Base-by-base conservation (phyloP, 2,113 vertebrate genomes). In the Mobula hypostoma region DNA sequence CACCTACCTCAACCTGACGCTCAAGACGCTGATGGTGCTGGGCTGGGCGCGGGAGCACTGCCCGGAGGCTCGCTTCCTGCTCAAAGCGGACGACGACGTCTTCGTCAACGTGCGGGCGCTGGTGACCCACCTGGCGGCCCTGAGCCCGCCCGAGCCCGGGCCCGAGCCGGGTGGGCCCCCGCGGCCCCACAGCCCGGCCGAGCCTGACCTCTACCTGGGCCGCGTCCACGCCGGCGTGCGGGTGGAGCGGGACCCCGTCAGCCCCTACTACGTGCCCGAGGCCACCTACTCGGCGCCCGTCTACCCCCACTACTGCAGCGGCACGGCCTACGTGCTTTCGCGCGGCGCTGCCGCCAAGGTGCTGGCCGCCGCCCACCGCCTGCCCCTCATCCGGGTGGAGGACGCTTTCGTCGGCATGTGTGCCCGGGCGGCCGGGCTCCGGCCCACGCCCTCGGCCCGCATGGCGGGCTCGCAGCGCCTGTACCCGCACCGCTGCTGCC, bases 11-110 rank as follows among this genome's bases (percentile, higher is more conserved):
- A 99, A 99, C 95, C 97, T 99, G 77, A 98, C 98, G 0, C 96
- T 98, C 91, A 99, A 99, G 95, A 98, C 98, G 2, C 95, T 98
- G 94, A 97, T 96, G 21, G 96, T 98, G 94, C 95, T 98, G 66
- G 95, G 95, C 78, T 99, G 98, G 98, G 96, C 95, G 0, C 94
- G 96, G 36, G 95, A 95, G 0, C 97, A 97, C 95, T 99, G 98
- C 94, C 96, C 97, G 0, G 95, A 95, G 80, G 97, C 97, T 32
- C 96, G 95, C 94, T 98, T 97, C 94, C n/a, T 98, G 56, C 96
- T 98, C 94, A 99, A 99, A 95, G 98, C 97, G 0, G 98, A 99
- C 0, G 98, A 99, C 3, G 98, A 99, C 5, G 97, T 99, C 19
- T 96, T 98, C n/a, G 97, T 99, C 94, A 99, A 98, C 32, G 96